Percentiles rank a stretch among this genome's conserved stretches.
These are phyloP conservation scores for Drosophila sp. DNA, from an alignment of 1,140 invertebrate genomes.

Conservation along the genomic window DNA sequence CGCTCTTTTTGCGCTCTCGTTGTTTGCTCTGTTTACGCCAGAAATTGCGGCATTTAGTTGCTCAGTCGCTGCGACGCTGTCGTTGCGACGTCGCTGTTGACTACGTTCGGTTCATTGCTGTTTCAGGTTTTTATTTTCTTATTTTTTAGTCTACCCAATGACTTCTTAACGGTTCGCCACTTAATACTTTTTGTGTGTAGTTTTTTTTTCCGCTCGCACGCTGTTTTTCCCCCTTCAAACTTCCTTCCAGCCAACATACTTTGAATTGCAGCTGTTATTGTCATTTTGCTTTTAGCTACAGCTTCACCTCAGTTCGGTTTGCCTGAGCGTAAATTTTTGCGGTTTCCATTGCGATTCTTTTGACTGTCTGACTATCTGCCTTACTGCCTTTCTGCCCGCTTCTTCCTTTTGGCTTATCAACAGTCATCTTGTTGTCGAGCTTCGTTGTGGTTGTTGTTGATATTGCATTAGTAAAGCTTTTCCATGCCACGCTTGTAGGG, in stretches of 20 bases:
- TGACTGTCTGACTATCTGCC: not conserved
- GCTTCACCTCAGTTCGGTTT: slow-evolving; percentile 60
- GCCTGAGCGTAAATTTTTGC: slow-evolving; percentile 65
- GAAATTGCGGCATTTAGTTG: slow-evolving; percentile 61
- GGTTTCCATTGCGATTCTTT: slow-evolving; percentile 58
- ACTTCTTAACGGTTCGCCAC: slow-evolving; percentile 80
- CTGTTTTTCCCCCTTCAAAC: slow-evolving; percentile 30
- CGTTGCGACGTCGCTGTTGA: slow-evolving; percentile 20
- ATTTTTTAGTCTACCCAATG: slow-evolving; percentile 61
- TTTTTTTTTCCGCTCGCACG: slow-evolving; percentile 45
- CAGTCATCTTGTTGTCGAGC: slow-evolving; percentile 41
- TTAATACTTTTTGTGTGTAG: slow-evolving; percentile 67
- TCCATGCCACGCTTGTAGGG: slow-evolving; percentile 56
- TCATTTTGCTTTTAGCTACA: slow-evolving; percentile 74
- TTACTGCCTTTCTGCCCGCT: not conserved
- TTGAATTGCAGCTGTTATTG: slow-evolving; percentile 77
- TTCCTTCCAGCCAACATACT: not conserved
- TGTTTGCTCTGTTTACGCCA: slow-evolving; percentile 70
- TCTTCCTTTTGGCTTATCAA: slow-evolving; percentile 37
- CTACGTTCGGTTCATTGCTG: slow-evolving; percentile 30
- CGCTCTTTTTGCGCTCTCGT: slow-evolving; percentile 26
- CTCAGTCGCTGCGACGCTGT: slow-evolving; percentile 28
- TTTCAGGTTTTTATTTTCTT: slow-evolving; percentile 54
- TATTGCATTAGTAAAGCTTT: slow-evolving; percentile 44
- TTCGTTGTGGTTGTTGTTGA: slow-evolving; percentile 53